Percentiles rank a stretch among this genome's conserved stretches.
phyloP scores from a whole-genome alignment of 2,888 invertebrate species.

The Embidobia sp. region DNA sequence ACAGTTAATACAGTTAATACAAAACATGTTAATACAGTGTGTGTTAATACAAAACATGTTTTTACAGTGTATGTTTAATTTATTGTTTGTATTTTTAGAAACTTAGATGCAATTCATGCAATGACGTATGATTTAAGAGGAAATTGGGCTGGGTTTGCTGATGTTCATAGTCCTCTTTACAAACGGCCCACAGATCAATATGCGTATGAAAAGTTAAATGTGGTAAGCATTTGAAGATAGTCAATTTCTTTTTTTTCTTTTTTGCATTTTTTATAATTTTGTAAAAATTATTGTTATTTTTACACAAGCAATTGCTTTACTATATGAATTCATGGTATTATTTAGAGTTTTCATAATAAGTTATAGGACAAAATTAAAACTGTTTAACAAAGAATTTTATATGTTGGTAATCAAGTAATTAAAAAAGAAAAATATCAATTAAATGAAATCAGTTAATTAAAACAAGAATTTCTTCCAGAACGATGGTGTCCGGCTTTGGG shows the following conservation, averaged over 20 bases:
- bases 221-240: slow-evolving; percentile 83
- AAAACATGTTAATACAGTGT: no score
- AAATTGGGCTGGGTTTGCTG: slow-evolving; percentile 96
- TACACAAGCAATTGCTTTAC: no score
- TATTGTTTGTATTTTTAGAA: slow-evolving; percentile 82
- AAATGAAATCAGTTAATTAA: neutral
- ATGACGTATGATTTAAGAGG: slow-evolving; percentile 94
- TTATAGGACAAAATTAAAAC: no score
- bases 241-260: slow-evolving; percentile 2
- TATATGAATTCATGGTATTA: no score
- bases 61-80: no score
- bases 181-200: slow-evolving; percentile 93
- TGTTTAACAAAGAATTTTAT: no score
- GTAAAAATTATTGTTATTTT: no score
- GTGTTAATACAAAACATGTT: no score
- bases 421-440: no score
- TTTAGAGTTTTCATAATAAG: no score
- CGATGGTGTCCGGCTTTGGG: slow-evolving; percentile 93
- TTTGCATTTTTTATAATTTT: neutral
- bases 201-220: slow-evolving; percentile 94
- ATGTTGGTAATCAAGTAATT: no score
- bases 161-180: slow-evolving; percentile 93
- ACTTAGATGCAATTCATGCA: slow-evolving; percentile 90
- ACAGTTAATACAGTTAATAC: no score
- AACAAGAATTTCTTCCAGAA: slow-evolving; percentile 83